Evolutionary conservation across 2,797 vertebrate genomes (phyloP).

Genomic region (Notamacropus eugenii): DNA sequence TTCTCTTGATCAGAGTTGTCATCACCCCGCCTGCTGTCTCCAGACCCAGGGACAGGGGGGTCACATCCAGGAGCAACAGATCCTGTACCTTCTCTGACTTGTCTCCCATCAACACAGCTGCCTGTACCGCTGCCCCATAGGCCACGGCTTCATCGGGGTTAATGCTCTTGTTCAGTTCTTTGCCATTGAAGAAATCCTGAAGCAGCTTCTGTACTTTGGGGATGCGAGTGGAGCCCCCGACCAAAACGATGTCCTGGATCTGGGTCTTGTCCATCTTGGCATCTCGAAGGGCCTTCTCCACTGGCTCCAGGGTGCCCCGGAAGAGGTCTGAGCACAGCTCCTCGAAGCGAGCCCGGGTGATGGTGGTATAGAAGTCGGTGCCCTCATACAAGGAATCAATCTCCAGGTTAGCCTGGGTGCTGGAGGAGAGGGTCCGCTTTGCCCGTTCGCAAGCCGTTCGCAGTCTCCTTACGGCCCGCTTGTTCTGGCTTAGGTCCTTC

Average conservation of each 20-base stretch:
- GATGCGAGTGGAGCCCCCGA: conserved; percentile 68
- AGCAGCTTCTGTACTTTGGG: conserved; percentile 72
- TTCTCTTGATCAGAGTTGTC: conserved; percentile 86
- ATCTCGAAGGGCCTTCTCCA: conserved; percentile 62
- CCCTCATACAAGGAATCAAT: conserved; percentile 67
- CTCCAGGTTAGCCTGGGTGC: conserved; percentile 37
- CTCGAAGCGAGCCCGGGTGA: conserved; percentile 61
- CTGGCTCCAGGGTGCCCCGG: conserved; percentile 44
- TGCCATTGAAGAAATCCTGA: conserved; percentile 62
- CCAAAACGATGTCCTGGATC: conserved; percentile 59
- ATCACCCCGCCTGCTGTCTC: conserved; percentile 88
- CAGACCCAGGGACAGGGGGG: conserved; percentile 86
- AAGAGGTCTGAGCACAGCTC: conserved; percentile 75
- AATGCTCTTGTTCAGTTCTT: conserved; percentile 68
- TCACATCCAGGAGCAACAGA: conserved; percentile 87
- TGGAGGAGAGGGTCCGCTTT: conserved; percentile 60
- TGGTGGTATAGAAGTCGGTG: conserved; percentile 52
- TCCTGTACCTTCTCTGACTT: conserved; percentile 82
- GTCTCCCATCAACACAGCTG: conserved; percentile 29
- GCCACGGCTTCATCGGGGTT: conserved; percentile 69
- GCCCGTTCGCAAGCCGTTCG: conserved; percentile 38
- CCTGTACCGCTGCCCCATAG: conserved; percentile 58
- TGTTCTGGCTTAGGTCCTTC: conserved; percentile 57
- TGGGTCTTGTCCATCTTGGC: conserved; percentile 67
- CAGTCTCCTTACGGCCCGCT: conserved; percentile 54